Conservation (phyloP, 1,140 invertebrate species). For the Ectropis grisescens region DNA sequence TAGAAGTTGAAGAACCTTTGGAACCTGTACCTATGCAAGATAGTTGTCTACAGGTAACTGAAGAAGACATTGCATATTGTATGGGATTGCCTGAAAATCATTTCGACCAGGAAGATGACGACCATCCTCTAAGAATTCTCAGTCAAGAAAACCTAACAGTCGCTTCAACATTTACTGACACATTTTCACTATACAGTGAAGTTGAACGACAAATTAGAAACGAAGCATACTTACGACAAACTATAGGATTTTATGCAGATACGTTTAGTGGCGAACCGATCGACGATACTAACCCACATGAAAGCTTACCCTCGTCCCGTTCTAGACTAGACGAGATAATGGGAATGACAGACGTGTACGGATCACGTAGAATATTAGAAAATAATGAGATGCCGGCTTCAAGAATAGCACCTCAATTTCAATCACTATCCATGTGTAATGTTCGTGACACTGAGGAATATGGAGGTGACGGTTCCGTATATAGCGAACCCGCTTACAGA, state of each 20-base stretch:
- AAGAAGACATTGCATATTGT: conserved; percentile 91
- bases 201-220: conserved; percentile 73
- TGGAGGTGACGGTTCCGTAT: conserved; percentile 80
- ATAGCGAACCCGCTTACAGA: conserved; percentile 85
- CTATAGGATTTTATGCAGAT: conserved; percentile 57
- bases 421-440: conserved; percentile 80
- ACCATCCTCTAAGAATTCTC: conserved; percentile 88
- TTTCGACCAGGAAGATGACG: conserved; percentile 75
- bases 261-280: conserved; percentile 37
- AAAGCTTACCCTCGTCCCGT: conserved; percentile 47
- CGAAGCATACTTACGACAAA: conserved; percentile 59
- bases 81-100: conserved; percentile 83
- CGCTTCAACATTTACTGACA: conserved; percentile 89
- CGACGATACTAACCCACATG: conserved; percentile 39
- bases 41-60: conserved; percentile 88
- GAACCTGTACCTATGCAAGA: conserved; percentile 88
- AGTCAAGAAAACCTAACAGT: conserved; percentile 92
- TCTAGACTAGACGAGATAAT: conserved; percentile 52
- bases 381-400: conserved; percentile 29
- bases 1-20: conserved; percentile 83
- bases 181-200: conserved; percentile 82
- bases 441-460: conserved; percentile 77
- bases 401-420: conserved; percentile 69
- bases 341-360: conserved; percentile 46
- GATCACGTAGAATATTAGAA: conserved; percentile 40